Conservation (phyloP, 1,140 invertebrate genomes). For the Lasioglossum baleicum region DNA sequence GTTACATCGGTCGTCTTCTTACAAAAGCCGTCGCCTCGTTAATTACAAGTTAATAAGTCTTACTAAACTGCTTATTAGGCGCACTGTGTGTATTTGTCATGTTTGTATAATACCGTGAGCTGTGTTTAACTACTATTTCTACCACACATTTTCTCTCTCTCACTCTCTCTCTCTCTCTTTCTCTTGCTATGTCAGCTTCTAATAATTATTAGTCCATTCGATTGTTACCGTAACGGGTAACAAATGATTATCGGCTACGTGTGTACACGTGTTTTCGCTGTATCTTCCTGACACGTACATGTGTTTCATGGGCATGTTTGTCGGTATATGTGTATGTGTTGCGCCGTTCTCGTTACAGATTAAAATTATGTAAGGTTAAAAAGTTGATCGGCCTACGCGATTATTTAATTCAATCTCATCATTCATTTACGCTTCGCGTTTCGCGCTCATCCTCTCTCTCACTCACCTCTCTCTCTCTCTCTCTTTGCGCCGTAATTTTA, state of each 20-base stretch:
- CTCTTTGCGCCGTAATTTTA: constrained; percentile 13
- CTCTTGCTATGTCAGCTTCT: not conserved
- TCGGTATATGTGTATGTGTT: too few species aligned
- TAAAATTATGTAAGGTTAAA: constrained; percentile 55
- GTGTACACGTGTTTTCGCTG: not conserved
- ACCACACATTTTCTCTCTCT: not conserved
- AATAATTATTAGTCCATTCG: not conserved
- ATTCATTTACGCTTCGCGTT: too few species aligned
- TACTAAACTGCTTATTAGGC: constrained; percentile 37
- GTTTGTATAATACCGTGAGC: not conserved
- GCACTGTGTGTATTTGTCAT: constrained; percentile 9
- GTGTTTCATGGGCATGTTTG: not conserved
- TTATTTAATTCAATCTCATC: too few species aligned
- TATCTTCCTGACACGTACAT: not conserved
- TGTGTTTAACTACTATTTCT: not conserved
- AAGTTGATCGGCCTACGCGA: constrained; percentile 44
- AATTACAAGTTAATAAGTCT: constrained; percentile 33
- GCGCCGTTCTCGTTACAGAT: constrained; percentile 23
- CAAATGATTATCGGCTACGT: constrained; percentile 19
- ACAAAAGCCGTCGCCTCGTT: constrained; percentile 44
- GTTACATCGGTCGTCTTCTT: constrained; percentile 34
- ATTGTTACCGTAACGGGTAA: constrained; percentile 13
- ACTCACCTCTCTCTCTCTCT: not conserved
- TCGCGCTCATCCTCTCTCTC: too few species aligned
- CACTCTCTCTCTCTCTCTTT: not conserved